Conservation (phyloP, 2,888 invertebrate species). For the Polydesmus complanatus region DNA sequence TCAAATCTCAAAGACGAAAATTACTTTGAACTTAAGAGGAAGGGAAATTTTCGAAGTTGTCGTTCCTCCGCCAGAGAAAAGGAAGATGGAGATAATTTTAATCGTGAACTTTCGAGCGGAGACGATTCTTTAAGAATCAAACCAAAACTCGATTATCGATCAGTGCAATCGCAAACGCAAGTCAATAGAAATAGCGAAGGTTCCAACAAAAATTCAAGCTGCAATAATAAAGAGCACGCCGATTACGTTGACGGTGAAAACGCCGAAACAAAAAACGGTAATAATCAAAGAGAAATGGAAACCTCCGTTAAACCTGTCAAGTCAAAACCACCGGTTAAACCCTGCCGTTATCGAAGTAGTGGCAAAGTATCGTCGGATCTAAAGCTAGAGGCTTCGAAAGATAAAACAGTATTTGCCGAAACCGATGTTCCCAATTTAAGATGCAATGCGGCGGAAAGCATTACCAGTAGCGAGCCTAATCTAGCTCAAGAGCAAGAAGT, state of each 20-base stretch:
- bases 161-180: too few relatives aligned
- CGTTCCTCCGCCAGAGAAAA: background rate
- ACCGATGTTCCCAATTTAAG: background rate
- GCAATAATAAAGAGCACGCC: too few relatives aligned
- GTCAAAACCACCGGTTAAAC: slow-evolving; percentile 16
- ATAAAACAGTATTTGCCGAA: background rate
- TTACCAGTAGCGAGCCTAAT: slow-evolving; percentile 21
- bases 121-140: slow-evolving; percentile 20
- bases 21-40: too few relatives aligned
- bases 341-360: slow-evolving; percentile 21
- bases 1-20: slow-evolving; percentile 25
- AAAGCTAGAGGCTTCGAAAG: background rate
- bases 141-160: slow-evolving; percentile 21
- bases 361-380: slow-evolving; percentile 19
- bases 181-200: too few relatives aligned
- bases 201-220: too few relatives aligned
- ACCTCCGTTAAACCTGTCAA: too few relatives aligned
- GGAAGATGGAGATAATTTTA: background rate
- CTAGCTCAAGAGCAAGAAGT: slow-evolving; percentile 11
- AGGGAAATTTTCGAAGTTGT: background rate
- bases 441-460: slow-evolving; percentile 7
- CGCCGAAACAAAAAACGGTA: slow-evolving; percentile 21
- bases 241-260: too few relatives aligned
- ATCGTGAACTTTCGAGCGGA: background rate
- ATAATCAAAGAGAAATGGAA: slow-evolving; percentile 19